Evolutionary conservation across 2,888 invertebrate genomes (phyloP).

Genomic region (Dascillus cervinus): DNA sequence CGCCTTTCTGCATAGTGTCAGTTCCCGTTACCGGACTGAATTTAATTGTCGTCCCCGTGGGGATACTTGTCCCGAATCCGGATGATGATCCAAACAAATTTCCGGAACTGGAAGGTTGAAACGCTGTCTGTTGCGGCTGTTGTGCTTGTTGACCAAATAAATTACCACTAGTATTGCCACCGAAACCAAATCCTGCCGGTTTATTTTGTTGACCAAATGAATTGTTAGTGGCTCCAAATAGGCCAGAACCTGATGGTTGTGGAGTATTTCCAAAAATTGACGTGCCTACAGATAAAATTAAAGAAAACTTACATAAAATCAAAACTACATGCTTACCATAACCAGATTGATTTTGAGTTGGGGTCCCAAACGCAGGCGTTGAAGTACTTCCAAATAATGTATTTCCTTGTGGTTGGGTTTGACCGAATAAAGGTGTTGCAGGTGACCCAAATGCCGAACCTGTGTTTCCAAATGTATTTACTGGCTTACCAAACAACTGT

Average conservation of each 20-base stretch:
- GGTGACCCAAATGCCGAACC: conserved; percentile 57
- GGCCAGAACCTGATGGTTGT: conserved; percentile 5
- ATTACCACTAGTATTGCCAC: conserved; percentile 8
- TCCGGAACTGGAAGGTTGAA: conserved; percentile 27
- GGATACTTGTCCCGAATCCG: conserved; percentile 39
- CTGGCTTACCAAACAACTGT: conserved; percentile 44
- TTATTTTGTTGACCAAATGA: conserved; percentile 49
- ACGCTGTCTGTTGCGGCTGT: conserved; percentile 33
- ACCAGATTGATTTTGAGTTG: conserved; percentile 37
- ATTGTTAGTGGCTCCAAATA: conserved; percentile 36
- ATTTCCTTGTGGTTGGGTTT: too few species aligned
- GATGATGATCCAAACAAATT: conserved; percentile 47
- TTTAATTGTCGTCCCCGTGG: conserved; percentile 71
- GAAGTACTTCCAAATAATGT: conserved; percentile 57
- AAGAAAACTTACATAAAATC: not conserved
- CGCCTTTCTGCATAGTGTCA: conserved; percentile 87
- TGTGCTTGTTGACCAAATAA: conserved; percentile 29
- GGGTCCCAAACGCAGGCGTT: conserved; percentile 60
- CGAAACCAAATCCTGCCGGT: conserved; percentile 48
- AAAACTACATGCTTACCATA: conserved; percentile 32
- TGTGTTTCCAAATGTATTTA: conserved; percentile 54
- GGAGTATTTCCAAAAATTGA: too few species aligned
- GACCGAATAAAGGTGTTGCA: conserved; percentile 51
- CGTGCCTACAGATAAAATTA: conserved; percentile 1
- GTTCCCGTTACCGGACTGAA: conserved; percentile 81